phyloP scores from a whole-genome alignment of 2,888 invertebrate species.

The Pristionchus exspectatus region DNA sequence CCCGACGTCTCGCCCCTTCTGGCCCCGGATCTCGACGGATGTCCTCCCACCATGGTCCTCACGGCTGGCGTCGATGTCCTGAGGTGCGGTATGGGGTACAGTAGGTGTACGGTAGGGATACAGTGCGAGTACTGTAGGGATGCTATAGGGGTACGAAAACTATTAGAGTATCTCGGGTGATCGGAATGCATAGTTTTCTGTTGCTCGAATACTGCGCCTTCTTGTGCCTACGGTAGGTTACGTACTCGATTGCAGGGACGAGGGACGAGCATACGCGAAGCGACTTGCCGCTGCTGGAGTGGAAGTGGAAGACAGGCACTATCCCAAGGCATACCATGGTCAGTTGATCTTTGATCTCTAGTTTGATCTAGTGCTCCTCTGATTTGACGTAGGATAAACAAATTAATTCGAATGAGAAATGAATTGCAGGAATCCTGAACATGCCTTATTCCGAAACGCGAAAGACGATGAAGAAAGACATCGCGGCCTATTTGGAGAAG shows the following conservation, averaged over 20 bases:
- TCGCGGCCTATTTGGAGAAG: constrained; percentile 40
- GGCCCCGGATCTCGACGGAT: constrained; percentile 66
- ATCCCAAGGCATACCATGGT: constrained; percentile 67
- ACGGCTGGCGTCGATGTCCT: constrained; percentile 79
- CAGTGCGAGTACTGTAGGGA: too few relatives aligned
- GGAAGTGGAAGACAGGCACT: constrained; percentile 67
- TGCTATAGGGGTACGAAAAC: background rate
- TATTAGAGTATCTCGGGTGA: too few relatives aligned
- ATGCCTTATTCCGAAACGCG: constrained; percentile 47
- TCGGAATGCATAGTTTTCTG: too few relatives aligned
- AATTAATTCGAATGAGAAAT: background rate
- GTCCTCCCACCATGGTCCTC: constrained; percentile 77
- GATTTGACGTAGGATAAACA: background rate
- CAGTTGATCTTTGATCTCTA: background rate
- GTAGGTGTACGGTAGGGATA: background rate
- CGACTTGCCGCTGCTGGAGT: constrained; percentile 72
- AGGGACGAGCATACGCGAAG: constrained; percentile 78
- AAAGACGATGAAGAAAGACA: constrained; percentile 45
- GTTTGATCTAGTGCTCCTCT: background rate
- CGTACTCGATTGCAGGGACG: constrained; percentile 67
- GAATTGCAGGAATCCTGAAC: constrained; percentile 48
- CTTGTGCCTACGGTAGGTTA: background rate
- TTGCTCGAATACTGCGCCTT: too few relatives aligned
- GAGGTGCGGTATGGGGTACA: constrained; percentile 67
- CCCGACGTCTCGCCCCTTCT: constrained; percentile 78